A percentile compares a stretch with the other conserved stretches of the same genome.
These are phyloP conservation scores for Parelbella ahira DNA, from an alignment of 2,888 invertebrate genomes.

Conservation along the genomic window DNA sequence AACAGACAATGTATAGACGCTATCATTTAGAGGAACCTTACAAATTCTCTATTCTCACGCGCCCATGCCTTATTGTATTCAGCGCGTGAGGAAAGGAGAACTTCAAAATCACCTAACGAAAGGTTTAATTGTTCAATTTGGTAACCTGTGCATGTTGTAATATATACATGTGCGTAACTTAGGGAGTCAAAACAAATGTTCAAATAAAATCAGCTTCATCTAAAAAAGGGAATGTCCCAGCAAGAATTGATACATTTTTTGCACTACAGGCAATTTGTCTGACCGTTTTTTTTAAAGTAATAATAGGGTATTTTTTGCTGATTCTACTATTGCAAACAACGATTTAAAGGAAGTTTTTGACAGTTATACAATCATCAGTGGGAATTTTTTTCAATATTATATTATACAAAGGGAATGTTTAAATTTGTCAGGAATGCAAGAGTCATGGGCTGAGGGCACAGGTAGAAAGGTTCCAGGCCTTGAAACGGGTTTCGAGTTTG, in stretches of 20 bases:
- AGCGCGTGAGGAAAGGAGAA: conserved; percentile 7
- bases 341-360: conserved; percentile 1
- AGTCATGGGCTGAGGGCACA: conserved; percentile 34
- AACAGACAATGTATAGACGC: conserved; percentile 3
- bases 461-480: conserved; percentile 36
- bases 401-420: conserved; percentile 21
- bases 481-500: conserved; percentile 36
- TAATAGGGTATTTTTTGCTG: neutral
- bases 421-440: conserved; percentile 42
- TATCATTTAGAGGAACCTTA: conserved; percentile 9
- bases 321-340: neutral
- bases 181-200: too few species aligned
- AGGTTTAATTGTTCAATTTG: too few species aligned
- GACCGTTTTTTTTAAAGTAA: neutral
- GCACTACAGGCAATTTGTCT: too few species aligned
- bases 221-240: too few species aligned
- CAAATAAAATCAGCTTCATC: too few species aligned
- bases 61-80: conserved; percentile 9
- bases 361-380: conserved; percentile 13
- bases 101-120: too few species aligned
- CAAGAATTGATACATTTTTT: too few species aligned
- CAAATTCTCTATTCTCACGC: conserved; percentile 9
- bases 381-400: conserved; percentile 1
- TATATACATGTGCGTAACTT: too few species aligned
- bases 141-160: too few species aligned